Evolutionary conservation across 2,888 invertebrate genomes (phyloP), one percentile per base, ranked within the genome.

Genomic region (Gonocerus acuteangulatus): DNA sequence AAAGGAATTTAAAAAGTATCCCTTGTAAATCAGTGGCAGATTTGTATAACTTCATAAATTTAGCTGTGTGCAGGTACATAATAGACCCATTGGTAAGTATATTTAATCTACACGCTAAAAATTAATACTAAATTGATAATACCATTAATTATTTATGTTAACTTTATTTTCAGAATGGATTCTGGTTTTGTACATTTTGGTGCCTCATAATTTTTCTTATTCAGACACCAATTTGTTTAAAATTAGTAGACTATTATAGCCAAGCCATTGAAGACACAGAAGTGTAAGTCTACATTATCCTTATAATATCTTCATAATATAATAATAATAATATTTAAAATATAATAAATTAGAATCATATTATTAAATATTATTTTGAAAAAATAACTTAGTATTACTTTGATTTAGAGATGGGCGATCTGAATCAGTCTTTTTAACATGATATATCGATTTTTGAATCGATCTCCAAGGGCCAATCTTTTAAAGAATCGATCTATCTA

Each of bases 1-100:
- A 84, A 44, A 78, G 84, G 32, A 80, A 80, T 1, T 79, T 79
- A 59, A 80, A 82, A 54, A 83, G 86, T 2, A 86, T 85, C 3
- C 80, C 81, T 52, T 89, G 89, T 72, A 78, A 81, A 1, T 87
- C 87, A 0, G 75, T 89, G 39, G 89, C 83, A 77, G 79, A 84
- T 47, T 81, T 86, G 32, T 84, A 81, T 68, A 78, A 84, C 67
- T 84, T 84, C 22, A 75, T 81, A 18, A 80, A 86, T 65, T 74
- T 82, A 1, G 73, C 82, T 62, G 69, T 83, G 7, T 86, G 86
- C 70, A 78, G 80, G 56, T 79, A 81, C 71, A 80, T 84, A 68
- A 74, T 85, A 48, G 82, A 83, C 48, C 82, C 84, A 34, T 70
- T 85, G 79, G 85, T 85, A 76, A 76, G 72, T 67, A 42, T 21